A percentile compares a stretch with the other conserved stretches of the same genome.
Evolutionary conservation across 2,888 invertebrate genomes (phyloP).

Genomic region (Camptogramma bilineatum): DNA sequence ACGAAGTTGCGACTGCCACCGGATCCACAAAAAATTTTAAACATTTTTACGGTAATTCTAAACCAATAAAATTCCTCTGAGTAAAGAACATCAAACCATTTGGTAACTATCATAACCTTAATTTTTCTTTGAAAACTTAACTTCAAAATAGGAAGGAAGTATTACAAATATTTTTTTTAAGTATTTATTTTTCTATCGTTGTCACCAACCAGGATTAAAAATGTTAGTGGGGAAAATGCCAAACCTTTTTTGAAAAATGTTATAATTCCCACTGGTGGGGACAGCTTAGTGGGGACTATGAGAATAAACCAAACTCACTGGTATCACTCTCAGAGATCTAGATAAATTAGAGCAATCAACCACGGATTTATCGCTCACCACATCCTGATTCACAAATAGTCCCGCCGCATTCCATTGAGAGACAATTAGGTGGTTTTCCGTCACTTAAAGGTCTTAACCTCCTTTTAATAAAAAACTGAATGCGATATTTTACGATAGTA

Average conservation of each 20-base stretch:
- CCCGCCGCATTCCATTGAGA: constrained; percentile 34
- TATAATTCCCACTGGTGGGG: no score
- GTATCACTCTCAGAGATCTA: not conserved
- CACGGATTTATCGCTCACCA: constrained; percentile 12
- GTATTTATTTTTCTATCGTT: no score
- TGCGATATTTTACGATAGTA: constrained; percentile 17
- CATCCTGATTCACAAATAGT: constrained; percentile 1
- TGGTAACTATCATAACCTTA: no score
- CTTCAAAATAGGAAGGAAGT: no score
- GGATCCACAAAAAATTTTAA: not conserved
- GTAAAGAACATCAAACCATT: no score
- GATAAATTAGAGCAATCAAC: not conserved
- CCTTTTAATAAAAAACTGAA: constrained; percentile 28
- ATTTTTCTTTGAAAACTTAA: no score
- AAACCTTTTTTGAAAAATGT: no score
- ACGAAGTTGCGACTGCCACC: not conserved
- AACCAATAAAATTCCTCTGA: not conserved
- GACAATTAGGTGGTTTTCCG: constrained; percentile 32
- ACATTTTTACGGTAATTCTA: not conserved
- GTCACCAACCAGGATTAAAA: no score
- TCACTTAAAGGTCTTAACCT: constrained; percentile 25
- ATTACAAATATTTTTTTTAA: no score
- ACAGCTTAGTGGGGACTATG: no score
- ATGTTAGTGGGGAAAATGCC: no score
- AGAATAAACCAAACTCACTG: no score